Base-by-base conservation (phyloP, 2,113 vertebrate genomes). In the Thymallus thymallus region DNA sequence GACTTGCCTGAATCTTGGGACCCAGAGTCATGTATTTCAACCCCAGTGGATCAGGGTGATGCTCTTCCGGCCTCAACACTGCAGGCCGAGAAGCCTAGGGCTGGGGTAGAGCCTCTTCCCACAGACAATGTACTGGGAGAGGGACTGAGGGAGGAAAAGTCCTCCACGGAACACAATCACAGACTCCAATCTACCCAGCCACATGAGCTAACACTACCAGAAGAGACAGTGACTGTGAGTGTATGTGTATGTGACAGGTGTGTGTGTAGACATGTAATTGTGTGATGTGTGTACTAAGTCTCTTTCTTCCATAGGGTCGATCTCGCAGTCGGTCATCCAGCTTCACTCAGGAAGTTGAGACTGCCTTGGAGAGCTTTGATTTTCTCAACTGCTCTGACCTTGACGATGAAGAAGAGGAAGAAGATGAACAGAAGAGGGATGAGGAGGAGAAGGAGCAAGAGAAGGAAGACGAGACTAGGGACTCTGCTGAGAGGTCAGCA, bases 331-430 rank as follows among this genome's bases (percentile, higher is more conserved):
- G 94, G 20, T 94, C 96, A 14, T 94, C 94, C 48, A 99, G 97
- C 80, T 95, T 98, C 71, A 99, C 91, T 77, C 91, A 96, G 84
- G 95, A 97, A 0, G 96, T 99, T 60, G 95, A 99, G 76, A 96
- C 96, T 0, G 98, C 96, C 0, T 92, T 99, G 12, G 98, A 96
- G 87, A 99, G 98, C 84, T 99, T 99, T 46, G 96, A 96, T 88
- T 99, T 99, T 80, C 96, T 99, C 75, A 96, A 99, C 73, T 94
- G 94, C 22, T 95, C 96, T 0, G 97, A 99, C 86, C 90, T 95
- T 9, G 96, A 97, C 1, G 95, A 97, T 64, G 91, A 93, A 0
- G 89, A 91, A 0, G 88, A 90, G 3, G 90, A 76, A 23, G 73
- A 80, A 0, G 73, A 74, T 62, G 79, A 80, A 58, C 63, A 12